Evolutionary conservation across 2,888 invertebrate species (phyloP), one percentile per base, ranked within the genome.

Genomic region (Acanthosepion pharaonis): DNA sequence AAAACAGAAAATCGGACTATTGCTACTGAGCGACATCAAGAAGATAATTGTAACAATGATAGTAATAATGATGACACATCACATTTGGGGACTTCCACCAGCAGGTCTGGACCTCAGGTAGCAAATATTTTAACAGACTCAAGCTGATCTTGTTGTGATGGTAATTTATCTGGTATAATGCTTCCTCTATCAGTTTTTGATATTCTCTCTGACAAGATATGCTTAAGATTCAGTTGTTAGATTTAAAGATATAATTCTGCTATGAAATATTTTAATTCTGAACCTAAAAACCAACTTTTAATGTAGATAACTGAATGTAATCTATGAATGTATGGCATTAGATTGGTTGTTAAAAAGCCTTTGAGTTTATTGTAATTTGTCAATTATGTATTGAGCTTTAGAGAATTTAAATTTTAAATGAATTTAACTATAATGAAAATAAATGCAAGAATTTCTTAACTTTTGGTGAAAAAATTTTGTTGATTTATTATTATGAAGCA

Each of bases 81-180:
- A 49, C 5, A n/a, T 28, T 49, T 53, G 48, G 93, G 93, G 48
- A 93, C 51, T 53, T 93, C 93, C 53, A 49, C 93, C 93, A 93
- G 93, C 93, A 49, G 93, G 93, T 93, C 93, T 93, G 93, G 93
- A 93, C 93, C 93, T 93, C 93, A 93, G 93, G 93, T 93, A 93
- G 93, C 93, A 23, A 93, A 93, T 53, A 33, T 93, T 93, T 49
- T 51, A 51, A 93, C 28, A 93, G 51, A 92, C 25, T 92, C 48
- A 42, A 92, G 28, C 48, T 48, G 5, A 20, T 92, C 48, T 92
- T 11, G 48, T 92, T n/a, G 48, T 78, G n/a, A 78, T 78, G n/a
- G 59, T 59, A 23, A 59, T n/a, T 78, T 33, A 78, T 78, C 11
- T n/a, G n/a, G n/a, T 78, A 15, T n/a, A n/a, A 42, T n/a, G 78